Evolutionary conservation across 2,797 vertebrate species (phyloP).

Genomic region (Rousettus madagascariensis): DNA sequence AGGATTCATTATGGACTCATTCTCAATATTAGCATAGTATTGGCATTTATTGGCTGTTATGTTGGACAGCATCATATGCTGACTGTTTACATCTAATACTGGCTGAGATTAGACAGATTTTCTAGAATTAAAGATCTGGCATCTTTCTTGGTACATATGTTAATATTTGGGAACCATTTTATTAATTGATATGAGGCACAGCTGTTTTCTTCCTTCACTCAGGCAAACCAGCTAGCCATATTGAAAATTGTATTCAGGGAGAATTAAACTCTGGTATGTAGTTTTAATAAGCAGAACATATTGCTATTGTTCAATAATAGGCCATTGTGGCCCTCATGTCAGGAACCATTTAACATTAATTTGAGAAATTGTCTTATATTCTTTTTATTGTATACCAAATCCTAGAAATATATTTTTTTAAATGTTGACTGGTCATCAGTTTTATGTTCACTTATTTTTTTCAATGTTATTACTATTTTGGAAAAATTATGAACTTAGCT

Average conservation of each 20-base stretch:
- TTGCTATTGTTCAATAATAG: not conserved
- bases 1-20: not conserved
- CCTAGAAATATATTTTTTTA: constrained; percentile 2
- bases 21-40: not conserved
- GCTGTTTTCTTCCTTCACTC: not conserved
- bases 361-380: constrained; percentile 37
- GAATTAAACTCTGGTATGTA: constrained; percentile 1
- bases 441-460: not conserved
- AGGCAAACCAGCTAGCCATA: not conserved
- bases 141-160: not conserved
- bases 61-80: not conserved
- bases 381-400: not conserved
- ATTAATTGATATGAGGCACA: not conserved
- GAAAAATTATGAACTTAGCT: not conserved
- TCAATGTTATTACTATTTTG: constrained; percentile 6
- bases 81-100: constrained; percentile 25
- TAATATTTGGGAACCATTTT: constrained; percentile 9
- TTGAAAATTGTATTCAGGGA: not conserved
- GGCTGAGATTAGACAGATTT: not conserved
- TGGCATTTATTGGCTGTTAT: not conserved
- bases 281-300: not conserved
- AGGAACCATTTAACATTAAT: constrained; percentile 15
- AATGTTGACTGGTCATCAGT: constrained; percentile 9
- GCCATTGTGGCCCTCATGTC: not conserved
- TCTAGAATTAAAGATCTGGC: constrained; percentile 39